A percentile compares a stretch with the other conserved stretches of the same genome.
These are phyloP conservation scores for Rousettus madagascariensis DNA, from an alignment of 2,797 vertebrate species.

Conservation along the genomic window DNA sequence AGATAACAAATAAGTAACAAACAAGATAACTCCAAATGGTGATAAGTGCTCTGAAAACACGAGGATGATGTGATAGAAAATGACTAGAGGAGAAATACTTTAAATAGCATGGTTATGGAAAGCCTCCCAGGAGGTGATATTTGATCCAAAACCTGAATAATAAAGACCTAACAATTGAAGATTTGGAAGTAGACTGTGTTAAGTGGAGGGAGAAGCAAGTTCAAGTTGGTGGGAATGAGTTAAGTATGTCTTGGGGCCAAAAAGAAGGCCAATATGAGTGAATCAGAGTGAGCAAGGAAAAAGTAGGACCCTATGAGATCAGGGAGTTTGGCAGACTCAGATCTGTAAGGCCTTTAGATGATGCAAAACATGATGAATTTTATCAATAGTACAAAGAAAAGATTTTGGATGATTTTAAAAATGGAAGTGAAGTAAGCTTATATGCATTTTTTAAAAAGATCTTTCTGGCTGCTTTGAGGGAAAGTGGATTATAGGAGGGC, in stretches of 20 bases:
- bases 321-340: neutral
- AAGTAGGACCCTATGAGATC: neutral
- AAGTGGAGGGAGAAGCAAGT: constrained; percentile 4
- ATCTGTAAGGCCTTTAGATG: neutral
- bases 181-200: neutral
- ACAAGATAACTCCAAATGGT: neutral
- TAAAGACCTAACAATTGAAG: neutral
- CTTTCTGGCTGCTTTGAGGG: neutral
- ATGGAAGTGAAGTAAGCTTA: neutral
- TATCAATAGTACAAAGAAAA: neutral
- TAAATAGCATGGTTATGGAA: neutral
- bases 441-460: constrained; percentile 24
- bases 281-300: neutral
- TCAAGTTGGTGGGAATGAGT: neutral
- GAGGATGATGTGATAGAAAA: neutral
- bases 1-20: neutral
- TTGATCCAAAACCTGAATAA: constrained; percentile 18
- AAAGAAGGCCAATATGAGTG: neutral
- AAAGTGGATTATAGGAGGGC: neutral
- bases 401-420: neutral
- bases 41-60: neutral
- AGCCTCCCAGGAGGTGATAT: neutral
- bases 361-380: constrained; percentile 2
- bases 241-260: neutral
- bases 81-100: neutral